Percentiles rank a stretch among this genome's conserved stretches.
phyloP scores from a whole-genome alignment of 2,113 vertebrate species.

The Mustela nigripes region DNA sequence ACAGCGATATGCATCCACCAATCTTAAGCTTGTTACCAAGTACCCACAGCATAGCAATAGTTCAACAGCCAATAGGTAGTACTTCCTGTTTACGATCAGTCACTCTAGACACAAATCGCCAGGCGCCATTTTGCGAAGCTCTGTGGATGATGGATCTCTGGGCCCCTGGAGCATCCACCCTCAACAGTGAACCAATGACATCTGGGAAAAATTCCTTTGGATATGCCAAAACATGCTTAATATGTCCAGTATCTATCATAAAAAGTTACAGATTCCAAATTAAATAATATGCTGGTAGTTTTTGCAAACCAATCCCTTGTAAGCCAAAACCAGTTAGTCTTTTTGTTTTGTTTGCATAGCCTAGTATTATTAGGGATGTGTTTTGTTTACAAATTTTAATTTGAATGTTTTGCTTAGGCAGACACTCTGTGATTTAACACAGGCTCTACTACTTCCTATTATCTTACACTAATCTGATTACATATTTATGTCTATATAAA shows the following conservation, averaged over 20 bases:
- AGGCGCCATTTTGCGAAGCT: too few relatives aligned
- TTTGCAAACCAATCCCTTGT: neutral
- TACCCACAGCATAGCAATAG: too few relatives aligned
- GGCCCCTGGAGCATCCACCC: too few relatives aligned
- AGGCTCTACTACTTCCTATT: neutral
- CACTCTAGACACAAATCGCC: too few relatives aligned
- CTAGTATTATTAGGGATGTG: neutral
- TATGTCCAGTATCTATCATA: neutral
- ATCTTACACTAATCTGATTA: conserved; percentile 38
- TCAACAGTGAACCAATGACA: neutral
- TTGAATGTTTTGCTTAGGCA: neutral
- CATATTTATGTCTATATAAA: neutral
- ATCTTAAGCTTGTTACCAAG: too few relatives aligned
- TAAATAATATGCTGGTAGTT: neutral
- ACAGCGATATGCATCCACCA: too few relatives aligned
- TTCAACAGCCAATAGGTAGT: too few relatives aligned
- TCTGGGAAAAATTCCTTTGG: neutral
- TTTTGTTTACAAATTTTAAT: neutral
- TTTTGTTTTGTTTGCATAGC: neutral
- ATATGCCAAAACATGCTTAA: conserved; percentile 37
- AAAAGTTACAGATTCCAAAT: conserved; percentile 41
- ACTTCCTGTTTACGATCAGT: too few relatives aligned
- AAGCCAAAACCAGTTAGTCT: neutral
- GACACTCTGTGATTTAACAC: neutral
- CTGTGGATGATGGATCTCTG: too few relatives aligned